phyloP scores from a whole-genome alignment of 2,888 invertebrate species.

The Zaprionus bogoriensis region DNA sequence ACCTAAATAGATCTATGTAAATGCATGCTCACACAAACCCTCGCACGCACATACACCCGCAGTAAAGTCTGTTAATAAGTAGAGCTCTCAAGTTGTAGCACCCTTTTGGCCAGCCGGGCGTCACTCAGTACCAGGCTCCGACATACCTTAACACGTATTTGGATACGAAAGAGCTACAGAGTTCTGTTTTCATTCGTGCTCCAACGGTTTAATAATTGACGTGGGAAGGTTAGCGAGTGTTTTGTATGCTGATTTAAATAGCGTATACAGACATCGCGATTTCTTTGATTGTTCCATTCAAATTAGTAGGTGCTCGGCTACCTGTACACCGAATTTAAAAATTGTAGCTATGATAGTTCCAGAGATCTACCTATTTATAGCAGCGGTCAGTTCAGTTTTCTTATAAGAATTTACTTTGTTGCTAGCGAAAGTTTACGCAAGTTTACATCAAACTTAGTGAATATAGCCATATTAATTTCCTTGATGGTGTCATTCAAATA shows the following conservation, averaged over 20 bases:
- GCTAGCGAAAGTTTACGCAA: neutral
- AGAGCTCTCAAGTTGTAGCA: constrained; percentile 22
- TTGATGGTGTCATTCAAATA: too few species aligned
- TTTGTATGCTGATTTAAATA: neutral
- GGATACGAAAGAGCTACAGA: too few species aligned
- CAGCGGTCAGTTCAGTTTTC: neutral
- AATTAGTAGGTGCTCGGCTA: neutral
- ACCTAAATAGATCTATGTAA: constrained; percentile 20
- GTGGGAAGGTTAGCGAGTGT: neutral
- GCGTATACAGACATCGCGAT: neutral
- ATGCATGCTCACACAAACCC: neutral
- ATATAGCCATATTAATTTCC: too few species aligned
- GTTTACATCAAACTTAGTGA: too few species aligned
- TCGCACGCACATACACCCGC: neutral
- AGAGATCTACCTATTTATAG: neutral
- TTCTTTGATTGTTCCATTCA: neutral
- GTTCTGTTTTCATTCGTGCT: too few species aligned
- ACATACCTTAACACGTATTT: too few species aligned
- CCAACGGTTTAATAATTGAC: neutral
- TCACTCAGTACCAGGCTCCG: too few species aligned
- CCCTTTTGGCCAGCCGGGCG: neutral
- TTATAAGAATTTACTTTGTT: too few species aligned
- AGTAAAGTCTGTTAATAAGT: constrained; percentile 41
- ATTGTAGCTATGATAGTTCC: neutral
- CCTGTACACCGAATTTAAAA: neutral